Evolutionary conservation across 2,888 invertebrate species (phyloP).

Genomic region (Polyploca ridens): DNA sequence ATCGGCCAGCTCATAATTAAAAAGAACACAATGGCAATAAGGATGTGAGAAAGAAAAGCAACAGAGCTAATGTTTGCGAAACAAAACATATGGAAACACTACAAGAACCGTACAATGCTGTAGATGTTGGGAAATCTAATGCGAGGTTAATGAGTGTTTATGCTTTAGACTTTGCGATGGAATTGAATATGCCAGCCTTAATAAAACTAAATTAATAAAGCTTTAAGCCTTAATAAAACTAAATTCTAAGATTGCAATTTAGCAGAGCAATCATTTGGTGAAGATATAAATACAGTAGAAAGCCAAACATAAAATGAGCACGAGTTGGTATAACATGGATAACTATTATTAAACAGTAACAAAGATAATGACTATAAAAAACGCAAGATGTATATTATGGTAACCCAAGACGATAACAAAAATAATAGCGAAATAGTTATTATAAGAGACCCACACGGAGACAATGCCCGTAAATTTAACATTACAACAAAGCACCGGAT

Average conservation of each 20-base stretch:
- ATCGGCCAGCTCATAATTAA: constrained; percentile 38
- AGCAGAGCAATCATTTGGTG: neutral
- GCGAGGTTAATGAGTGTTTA: constrained; percentile 3
- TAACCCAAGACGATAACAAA: neutral
- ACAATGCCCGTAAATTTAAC: neutral
- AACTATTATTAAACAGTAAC: neutral
- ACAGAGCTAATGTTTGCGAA: constrained; percentile 41
- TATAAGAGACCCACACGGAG: neutral
- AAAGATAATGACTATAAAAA: neutral
- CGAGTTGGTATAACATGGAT: neutral
- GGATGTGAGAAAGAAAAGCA: constrained; percentile 58
- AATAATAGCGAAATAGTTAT: neutral
- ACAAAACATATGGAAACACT: constrained; percentile 34
- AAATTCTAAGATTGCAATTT: neutral
- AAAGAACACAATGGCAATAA: constrained; percentile 48
- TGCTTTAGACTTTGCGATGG: neutral
- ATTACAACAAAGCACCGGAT: constrained; percentile 22
- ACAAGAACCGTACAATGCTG: neutral
- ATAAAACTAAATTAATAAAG: neutral
- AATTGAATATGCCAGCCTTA: neutral
- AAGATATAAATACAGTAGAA: neutral
- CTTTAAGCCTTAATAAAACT: neutral
- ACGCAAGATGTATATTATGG: neutral
- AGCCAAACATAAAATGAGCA: neutral
- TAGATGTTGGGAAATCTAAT: constrained; percentile 5